phyloP scores from a whole-genome alignment of 2,113 vertebrate species.

The Mus pahari region DNA sequence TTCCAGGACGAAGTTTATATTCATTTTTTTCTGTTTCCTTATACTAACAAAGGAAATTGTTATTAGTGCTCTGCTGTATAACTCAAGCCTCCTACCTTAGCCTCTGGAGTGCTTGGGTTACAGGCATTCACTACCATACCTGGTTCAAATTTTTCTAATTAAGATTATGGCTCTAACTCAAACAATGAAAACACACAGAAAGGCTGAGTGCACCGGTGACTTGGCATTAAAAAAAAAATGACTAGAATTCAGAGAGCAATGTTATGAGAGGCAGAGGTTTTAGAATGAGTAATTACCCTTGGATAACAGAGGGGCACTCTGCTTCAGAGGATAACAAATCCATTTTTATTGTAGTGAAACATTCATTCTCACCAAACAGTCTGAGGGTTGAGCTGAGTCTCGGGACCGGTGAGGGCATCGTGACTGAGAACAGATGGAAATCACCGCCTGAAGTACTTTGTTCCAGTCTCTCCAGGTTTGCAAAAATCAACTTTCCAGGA shows the following conservation, averaged over 20 bases:
- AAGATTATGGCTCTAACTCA: not conserved
- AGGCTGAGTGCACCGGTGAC: not conserved
- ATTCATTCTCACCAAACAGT: not conserved
- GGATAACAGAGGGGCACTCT: not conserved
- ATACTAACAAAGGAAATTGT: constrained; percentile 15
- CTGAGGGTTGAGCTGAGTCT: not conserved
- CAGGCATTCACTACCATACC: not conserved
- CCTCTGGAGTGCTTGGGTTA: not conserved
- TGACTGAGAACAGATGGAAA: not conserved
- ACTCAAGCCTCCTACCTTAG: not conserved
- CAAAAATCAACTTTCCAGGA: not conserved
- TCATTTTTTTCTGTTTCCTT: not conserved
- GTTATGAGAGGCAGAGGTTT: not conserved
- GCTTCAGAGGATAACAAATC: not conserved
- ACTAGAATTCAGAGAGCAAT: not conserved
- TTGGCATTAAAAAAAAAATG: not conserved
- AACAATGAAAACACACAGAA: constrained; percentile 22
- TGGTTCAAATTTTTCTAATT: not conserved
- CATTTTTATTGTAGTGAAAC: not conserved
- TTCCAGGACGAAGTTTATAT: not conserved
- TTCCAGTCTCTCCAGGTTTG: not conserved
- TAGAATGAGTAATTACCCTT: not conserved
- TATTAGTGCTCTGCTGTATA: not conserved
- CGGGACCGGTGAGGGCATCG: rapidly evolving
- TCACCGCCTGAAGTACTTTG: no score